Evolutionary conservation across 2,888 invertebrate genomes (phyloP).

Genomic region (Linhomoeus sp.): DNA sequence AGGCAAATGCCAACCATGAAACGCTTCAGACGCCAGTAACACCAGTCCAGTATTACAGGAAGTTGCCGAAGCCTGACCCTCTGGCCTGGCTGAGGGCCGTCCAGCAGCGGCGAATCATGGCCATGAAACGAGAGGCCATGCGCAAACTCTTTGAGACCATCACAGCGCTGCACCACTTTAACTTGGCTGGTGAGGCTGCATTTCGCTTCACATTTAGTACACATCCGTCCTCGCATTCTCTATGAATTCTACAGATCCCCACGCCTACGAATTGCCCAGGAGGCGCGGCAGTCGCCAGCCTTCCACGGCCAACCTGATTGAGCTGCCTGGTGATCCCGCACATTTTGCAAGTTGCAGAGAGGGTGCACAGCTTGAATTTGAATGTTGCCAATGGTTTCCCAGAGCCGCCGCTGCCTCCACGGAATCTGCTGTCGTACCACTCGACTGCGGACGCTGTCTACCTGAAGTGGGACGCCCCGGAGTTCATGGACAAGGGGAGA

Average conservation of each 20-base stretch:
- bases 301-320: too few relatives aligned
- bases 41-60: not conserved
- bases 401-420: slow-evolving; percentile 15
- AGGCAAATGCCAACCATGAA: too few relatives aligned
- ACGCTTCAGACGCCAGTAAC: too few relatives aligned
- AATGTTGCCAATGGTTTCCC: too few relatives aligned
- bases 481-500: slow-evolving; percentile 15
- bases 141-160: slow-evolving; percentile 23
- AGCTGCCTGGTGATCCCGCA: too few relatives aligned
- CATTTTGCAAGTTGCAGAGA: too few relatives aligned
- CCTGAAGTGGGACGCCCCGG: slow-evolving; percentile 19
- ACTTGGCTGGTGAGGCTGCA: slow-evolving; percentile 12
- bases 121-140: slow-evolving; percentile 26
- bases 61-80: slow-evolving; percentile 14
- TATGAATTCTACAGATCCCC: too few relatives aligned
- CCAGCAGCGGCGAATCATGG: slow-evolving; percentile 21
- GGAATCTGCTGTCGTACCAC: slow-evolving; percentile 15
- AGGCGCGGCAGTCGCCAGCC: too few relatives aligned
- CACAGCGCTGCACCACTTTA: slow-evolving; percentile 20
- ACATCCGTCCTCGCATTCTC: too few relatives aligned
- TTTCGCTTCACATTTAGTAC: too few relatives aligned
- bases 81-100: slow-evolving; percentile 23
- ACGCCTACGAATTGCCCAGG: too few relatives aligned
- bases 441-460: slow-evolving; percentile 22
- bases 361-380: too few relatives aligned